Base-by-base conservation (phyloP, 2,888 invertebrate species). In the Drosophila vallismaia region DNA sequence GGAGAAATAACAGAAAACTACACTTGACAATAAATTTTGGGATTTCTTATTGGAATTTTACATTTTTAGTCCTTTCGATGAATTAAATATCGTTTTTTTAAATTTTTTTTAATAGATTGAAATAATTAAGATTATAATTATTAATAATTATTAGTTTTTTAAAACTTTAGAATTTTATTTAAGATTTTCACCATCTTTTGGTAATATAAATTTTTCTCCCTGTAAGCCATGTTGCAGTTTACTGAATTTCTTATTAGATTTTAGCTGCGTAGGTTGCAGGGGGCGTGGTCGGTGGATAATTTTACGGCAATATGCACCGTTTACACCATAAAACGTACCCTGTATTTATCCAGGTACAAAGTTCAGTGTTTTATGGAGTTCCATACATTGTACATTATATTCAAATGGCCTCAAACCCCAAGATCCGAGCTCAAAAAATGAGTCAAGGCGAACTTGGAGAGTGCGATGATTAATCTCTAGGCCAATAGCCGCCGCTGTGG, bases 171-270 rank as follows among this genome's bases (percentile, higher is more conserved):
- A 28, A 2, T 5, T 28, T 6, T 19, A 19, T 28, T 6, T 28
- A 2, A 28, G 6, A 28, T 28, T 28, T 28, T 4, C 4, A 28
- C 28, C 4, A 4, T 28, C 28, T 5, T 28, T 2, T 28, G 5
- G 6, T 28, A 28, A 0, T 6, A 28, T 5, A 33, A 33, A 33
- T 8, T 33, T 10, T 33, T 33, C 33, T 10, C 10, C 33, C 33
- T 33, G 19, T 19, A 19, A 19, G 19, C 19, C 19, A 19, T 19
- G 19, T 19, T 77, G 68, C 71, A 79, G 71, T 75, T 74, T 84
- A 72, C 68, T 75, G 72, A 26, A 76, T 74, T 84, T 84, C 79
- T 84, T 84, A 76, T 84, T 80, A 74, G 79, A 80, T 81, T 76
- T 68, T 75, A 57, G 70, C 71, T 77, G 75, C 74, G 68, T 77